A percentile compares a stretch with the other conserved stretches of the same genome.
phyloP scores from a whole-genome alignment of 2,113 vertebrate genomes.

The Colistium nudipinnis region DNA sequence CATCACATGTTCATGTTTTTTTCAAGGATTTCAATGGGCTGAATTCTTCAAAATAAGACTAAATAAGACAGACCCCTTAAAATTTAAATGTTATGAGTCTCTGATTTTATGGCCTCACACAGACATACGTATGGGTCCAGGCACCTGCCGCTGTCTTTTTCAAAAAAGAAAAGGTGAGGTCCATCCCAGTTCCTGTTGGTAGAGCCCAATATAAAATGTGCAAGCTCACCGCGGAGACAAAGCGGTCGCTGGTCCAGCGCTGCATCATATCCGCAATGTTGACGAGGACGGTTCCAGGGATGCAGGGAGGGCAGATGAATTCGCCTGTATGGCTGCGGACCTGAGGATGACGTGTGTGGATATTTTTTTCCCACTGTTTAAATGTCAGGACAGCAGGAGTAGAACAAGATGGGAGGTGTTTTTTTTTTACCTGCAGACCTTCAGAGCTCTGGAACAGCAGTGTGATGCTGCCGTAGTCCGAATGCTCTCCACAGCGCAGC shows the following conservation, averaged over 20 bases:
- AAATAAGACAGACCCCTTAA: too few relatives aligned
- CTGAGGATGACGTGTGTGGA: slow-evolving; percentile 52
- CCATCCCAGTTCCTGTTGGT: neutral
- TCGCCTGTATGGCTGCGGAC: slow-evolving; percentile 71
- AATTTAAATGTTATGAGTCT: too few relatives aligned
- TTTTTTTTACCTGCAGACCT: slow-evolving; percentile 82
- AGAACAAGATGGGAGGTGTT: too few relatives aligned
- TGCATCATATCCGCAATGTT: slow-evolving; percentile 84
- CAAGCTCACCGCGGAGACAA: slow-evolving; percentile 78
- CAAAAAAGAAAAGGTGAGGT: neutral
- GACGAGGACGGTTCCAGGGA: slow-evolving; percentile 77
- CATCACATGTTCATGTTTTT: too few relatives aligned
- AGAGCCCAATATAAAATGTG: neutral
- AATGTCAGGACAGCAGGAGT: too few relatives aligned
- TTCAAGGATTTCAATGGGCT: too few relatives aligned
- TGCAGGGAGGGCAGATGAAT: slow-evolving; percentile 62
- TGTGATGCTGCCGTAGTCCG: slow-evolving; percentile 82
- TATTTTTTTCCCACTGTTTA: too few relatives aligned
- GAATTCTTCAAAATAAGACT: too few relatives aligned
- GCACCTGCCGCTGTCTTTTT: neutral
- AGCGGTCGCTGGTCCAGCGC: slow-evolving; percentile 80
- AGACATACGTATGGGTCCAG: too few relatives aligned
- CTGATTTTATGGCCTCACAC: too few relatives aligned
- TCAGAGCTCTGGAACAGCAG: slow-evolving; percentile 75
- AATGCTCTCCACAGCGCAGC: slow-evolving; percentile 81